Base-by-base conservation (phyloP, 2,113 vertebrate species). In the Accipiter virgatus region DNA sequence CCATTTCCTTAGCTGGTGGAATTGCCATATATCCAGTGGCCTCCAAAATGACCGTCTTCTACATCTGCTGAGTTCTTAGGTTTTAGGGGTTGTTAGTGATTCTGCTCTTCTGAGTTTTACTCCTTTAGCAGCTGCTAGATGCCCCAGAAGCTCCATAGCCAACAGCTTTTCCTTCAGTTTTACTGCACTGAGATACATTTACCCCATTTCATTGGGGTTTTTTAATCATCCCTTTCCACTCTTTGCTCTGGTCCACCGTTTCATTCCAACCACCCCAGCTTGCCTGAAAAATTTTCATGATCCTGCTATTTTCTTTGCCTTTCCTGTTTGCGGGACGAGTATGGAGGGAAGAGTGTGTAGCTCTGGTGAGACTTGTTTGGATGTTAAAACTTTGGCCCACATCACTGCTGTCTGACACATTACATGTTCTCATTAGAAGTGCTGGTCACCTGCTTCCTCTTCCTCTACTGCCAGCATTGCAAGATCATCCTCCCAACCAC, bases 401-500 rank as follows among this genome's bases (percentile, higher is more conserved):
- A 78, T 29, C 26, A 42, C 53, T 78, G 62, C 22, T 65, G 43
- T 65, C 85, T 97, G 80, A 88, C 85, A 81, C 61, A 18, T 75
- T 29, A 32, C 14, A 40, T 27, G 52, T 90, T 85, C 88, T 88
- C 53, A 75, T 92, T 84, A 68, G 71, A 79, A 92, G 53, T 77
- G 71, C n/a, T 86, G 88, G 56, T 95, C 90, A 94, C 79, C 70
- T 79, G 78, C 56, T 95, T 91, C 78, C 40, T 75, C 65, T 93
- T 90, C 81, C 53, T 56, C 43, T 61, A 10, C 59, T 62, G 36
- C 52, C 65, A 68, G 29, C 70, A 12, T 15, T 40, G 36, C 31
- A 58, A 32, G 50, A 63, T 58, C 62, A 88, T 85, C 78, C 47
- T 88, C 43, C 52, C 42, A 34, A 59, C 43, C 38, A 34, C 29